phyloP scores from a whole-genome alignment of 1,140 invertebrate species.

The Anoplolepis gracilipes region DNA sequence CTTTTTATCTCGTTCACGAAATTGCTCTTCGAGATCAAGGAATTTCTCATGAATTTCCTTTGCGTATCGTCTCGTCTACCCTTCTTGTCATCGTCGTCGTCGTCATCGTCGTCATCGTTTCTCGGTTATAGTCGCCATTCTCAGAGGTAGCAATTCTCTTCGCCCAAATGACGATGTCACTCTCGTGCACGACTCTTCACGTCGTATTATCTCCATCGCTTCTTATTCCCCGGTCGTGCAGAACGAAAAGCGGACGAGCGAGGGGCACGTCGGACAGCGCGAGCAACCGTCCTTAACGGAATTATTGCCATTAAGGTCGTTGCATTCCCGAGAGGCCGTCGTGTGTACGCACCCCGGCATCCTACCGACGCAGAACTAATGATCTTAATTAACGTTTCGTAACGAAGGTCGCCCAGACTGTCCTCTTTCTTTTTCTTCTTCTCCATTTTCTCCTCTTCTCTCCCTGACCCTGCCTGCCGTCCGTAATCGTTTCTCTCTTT shows the following conservation, averaged over 20 bases:
- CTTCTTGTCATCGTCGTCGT: background rate
- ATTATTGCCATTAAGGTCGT: conserved; percentile 81
- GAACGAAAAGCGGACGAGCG: conserved; percentile 44
- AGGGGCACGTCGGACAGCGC: conserved; percentile 38
- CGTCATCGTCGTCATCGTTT: conserved; percentile 12
- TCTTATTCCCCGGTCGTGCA: conserved; percentile 51
- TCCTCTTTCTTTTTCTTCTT: conserved; percentile 57
- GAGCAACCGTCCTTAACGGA: conserved; percentile 76
- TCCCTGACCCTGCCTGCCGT: background rate
- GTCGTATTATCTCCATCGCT: conserved; percentile 43
- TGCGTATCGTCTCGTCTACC: conserved; percentile 59
- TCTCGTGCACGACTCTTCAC: conserved; percentile 60
- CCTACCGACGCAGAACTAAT: conserved; percentile 82
- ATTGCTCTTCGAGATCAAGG: conserved; percentile 44
- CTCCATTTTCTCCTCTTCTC: conserved; percentile 15
- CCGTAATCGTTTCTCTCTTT: conserved; percentile 19
- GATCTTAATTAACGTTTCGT: conserved; percentile 85
- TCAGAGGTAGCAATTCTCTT: conserved; percentile 64
- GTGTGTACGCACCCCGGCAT: conserved; percentile 78
- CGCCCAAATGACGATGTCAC: conserved; percentile 78
- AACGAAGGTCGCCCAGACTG: conserved; percentile 78
- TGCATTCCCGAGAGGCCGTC: conserved; percentile 78
- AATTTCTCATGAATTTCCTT: conserved; percentile 67
- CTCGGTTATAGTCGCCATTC: conserved; percentile 61
- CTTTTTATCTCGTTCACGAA: conserved; percentile 46